Conservation (phyloP, 2,797 vertebrate genomes). For the Margarornis squamiger region DNA sequence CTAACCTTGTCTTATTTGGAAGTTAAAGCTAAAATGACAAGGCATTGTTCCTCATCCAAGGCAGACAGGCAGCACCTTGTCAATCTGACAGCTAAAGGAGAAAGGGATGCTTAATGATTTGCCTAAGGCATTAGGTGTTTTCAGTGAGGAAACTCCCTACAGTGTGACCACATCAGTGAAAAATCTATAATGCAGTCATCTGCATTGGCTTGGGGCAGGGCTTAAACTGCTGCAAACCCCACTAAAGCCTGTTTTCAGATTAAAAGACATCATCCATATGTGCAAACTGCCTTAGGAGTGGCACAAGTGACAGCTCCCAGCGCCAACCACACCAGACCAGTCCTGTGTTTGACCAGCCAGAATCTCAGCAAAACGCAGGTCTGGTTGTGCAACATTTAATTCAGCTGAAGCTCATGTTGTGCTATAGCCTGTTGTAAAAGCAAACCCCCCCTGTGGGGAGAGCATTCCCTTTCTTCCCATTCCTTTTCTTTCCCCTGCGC, state of each 20-base stretch:
- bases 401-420: neutral
- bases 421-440: neutral
- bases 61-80: neutral
- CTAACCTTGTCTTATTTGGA: neutral
- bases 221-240: neutral
- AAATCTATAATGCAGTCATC: neutral
- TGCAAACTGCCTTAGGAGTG: neutral
- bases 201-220: neutral
- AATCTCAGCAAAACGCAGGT: neutral
- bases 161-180: neutral
- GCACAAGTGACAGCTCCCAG: neutral
- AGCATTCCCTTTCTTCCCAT: neutral
- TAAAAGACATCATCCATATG: neutral
- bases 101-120: neutral
- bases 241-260: neutral
- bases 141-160: neutral
- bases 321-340: neutral
- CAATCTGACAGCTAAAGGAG: neutral
- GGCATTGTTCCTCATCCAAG: neutral
- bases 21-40: neutral
- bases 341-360: neutral
- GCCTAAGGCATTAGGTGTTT: neutral
- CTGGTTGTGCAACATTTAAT: neutral
- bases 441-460: neutral
- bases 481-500: neutral